Base-by-base conservation (phyloP, 2,888 invertebrate genomes). In the Megaustenia siamemsis region DNA sequence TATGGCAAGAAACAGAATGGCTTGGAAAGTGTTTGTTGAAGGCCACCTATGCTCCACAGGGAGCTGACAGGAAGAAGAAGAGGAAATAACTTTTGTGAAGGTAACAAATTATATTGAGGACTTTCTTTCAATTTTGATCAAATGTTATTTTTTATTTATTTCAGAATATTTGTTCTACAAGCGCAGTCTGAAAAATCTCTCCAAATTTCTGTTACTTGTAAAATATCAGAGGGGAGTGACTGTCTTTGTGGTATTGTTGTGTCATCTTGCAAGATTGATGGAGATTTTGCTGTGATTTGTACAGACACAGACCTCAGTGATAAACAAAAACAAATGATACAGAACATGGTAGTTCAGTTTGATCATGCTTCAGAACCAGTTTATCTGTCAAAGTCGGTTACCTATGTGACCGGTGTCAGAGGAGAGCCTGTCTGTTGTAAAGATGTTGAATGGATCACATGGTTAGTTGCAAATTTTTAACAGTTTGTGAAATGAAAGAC, bases 381-480 rank as follows among this genome's bases (percentile, higher is more conserved):
- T 8, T 56, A 21, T n/a, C 3, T 12, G 28, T 45, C 76, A 63
- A 8, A 38, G 40, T 40, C 40, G 60, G 43, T 78, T 28, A 63
- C 63, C 15, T 78, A 40, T 78, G 43, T 78, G 76, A 77, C 53
- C n/a, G 53, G 56, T 1, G n/a, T 10, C 38, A 56, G n/a, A 15
- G 24, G 0, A 12, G 21, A 73, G 45, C 8, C 38, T 10, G 40
- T 28, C 40, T 18, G 12, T 60, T 12, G 21, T 56, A n/a, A 56
- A 40, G 38, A 56, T 24, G 76, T 56, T 40, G 38, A 60, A 8
- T 77, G 76, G 76, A 38, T 56, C 15, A 56, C 38, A 28, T 60
- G 76, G 76, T 77, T 73, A 45, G 71, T 73, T 28, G 24, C 45
- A 45, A 15, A n/a, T n/a, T n/a, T n/a, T n/a, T n/a, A n/a, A n/a